phyloP scores from a whole-genome alignment of 2,113 vertebrate genomes.

The Bos indicus region DNA sequence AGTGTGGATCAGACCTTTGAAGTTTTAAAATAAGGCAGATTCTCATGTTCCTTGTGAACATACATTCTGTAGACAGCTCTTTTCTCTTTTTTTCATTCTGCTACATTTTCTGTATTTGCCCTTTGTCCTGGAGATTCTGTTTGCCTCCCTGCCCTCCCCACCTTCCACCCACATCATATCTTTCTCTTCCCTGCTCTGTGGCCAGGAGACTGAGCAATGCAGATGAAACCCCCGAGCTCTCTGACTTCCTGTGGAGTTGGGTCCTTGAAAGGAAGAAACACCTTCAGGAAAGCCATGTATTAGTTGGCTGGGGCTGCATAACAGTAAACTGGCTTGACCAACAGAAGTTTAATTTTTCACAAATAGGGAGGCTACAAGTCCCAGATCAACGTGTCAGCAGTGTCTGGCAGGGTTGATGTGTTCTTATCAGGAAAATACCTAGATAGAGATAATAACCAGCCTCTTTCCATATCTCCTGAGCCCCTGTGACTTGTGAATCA shows the following conservation, averaged over 20 bases:
- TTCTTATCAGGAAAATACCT: not conserved
- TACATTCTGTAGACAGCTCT: not conserved
- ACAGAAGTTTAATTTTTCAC: not conserved
- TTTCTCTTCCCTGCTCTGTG: not conserved
- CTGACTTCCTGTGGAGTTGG: not conserved
- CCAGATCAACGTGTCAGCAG: not conserved
- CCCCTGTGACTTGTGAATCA: not conserved
- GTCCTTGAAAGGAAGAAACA: not conserved
- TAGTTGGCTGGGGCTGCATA: not conserved
- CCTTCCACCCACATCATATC: not conserved
- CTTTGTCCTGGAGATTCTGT: not conserved
- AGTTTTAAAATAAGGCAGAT: not conserved
- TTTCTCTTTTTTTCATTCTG: not conserved
- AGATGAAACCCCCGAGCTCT: not conserved
- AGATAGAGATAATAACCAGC: not conserved
- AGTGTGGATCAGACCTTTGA: not conserved
- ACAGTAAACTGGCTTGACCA: not conserved
- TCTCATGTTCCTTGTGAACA: not conserved
- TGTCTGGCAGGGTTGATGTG: not conserved
- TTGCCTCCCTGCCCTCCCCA: not conserved
- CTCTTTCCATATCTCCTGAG: not conserved
- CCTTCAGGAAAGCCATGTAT: not conserved
- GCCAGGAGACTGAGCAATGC: not conserved
- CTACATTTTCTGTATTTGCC: not conserved
- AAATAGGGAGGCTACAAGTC: not conserved